These are phyloP conservation scores for Uloborus diversus DNA, from an alignment of 1,140 invertebrate genomes.

Conservation along the genomic window DNA sequence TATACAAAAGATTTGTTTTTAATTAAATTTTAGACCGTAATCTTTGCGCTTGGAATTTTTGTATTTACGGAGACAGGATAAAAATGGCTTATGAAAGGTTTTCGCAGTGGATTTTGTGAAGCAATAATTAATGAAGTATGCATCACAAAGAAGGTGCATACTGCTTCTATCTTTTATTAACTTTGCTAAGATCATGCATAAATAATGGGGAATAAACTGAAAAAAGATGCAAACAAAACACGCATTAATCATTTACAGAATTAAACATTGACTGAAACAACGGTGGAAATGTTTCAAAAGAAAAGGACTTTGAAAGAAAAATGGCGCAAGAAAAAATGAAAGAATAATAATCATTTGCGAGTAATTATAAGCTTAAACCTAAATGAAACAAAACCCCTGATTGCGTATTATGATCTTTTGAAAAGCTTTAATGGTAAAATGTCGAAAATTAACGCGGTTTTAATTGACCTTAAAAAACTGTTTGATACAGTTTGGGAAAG, in stretches of 20 bases:
- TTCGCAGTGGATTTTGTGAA: neutral
- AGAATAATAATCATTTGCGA: conserved; percentile 44
- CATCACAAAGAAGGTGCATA: neutral
- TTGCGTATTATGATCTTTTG: conserved; percentile 46
- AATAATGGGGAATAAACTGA: conserved; percentile 30
- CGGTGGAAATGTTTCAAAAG: conserved; percentile 7
- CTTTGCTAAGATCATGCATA: conserved; percentile 21
- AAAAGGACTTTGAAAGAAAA: neutral
- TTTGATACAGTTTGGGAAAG: neutral
- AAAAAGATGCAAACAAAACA: neutral
- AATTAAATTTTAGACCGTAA: conserved; percentile 44
- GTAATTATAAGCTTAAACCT: conserved; percentile 52
- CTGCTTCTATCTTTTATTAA: conserved; percentile 46
- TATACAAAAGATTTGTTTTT: conserved; percentile 49
- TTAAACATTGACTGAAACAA: conserved; percentile 19
- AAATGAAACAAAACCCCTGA: conserved; percentile 46
- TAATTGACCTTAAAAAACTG: conserved; percentile 49
- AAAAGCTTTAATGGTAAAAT: conserved; percentile 50
- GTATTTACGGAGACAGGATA: neutral
- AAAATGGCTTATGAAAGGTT: conserved; percentile 10
- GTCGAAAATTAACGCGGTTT: conserved; percentile 52
- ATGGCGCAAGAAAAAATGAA: neutral
- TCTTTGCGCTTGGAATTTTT: conserved; percentile 10
- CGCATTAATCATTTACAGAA: conserved; percentile 42
- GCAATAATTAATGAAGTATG: conserved; percentile 53